Base-by-base conservation (phyloP, 2,113 vertebrate genomes). In the Montifringilla adamsi region DNA sequence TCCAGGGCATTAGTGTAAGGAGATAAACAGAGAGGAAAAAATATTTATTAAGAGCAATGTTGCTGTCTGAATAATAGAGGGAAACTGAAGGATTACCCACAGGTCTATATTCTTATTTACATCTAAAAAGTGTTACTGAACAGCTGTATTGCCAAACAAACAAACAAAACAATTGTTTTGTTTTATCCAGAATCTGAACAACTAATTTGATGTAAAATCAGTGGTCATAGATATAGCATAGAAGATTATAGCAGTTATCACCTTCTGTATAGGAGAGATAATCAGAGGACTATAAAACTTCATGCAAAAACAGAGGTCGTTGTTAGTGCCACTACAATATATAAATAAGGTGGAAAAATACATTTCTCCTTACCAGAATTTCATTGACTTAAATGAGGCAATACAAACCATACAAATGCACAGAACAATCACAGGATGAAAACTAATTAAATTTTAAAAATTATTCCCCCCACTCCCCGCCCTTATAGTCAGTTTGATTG, bases 401-500 rank as follows among this genome's bases (percentile, higher is more conserved):
- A 96, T 95, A 52, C 76, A 95, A 98, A 94, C 73, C 84, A 90
- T 91, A 50, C 31, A 94, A 95, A 96, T 85, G 62, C 41, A 55
- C 9, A 67, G 63, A 94, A 86, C 1, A 50, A 95, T 97, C 83
- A 70, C 58, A 94, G 90, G 82, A 94, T 89, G 81, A 95, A 74
- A 87, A 68, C 72, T 96, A 97, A 98, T 97, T 97, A 97, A 94
- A 90, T 94, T 93, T 80, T 60, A 56, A 44, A 94, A 97, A 93
- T 76, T 86, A 11, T 49, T 27, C 62, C 33, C 63, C 33, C 53
- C 52, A 18, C 10, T 35, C n/a, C 39, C 39, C 37, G 55, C 14
- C 31, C 55, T 60, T 79, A 46, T 64, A 97, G 94, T 77, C 91
- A 72, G 68, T 92, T 93, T 98, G 98, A 98, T 90, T 98, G 98